Percentiles rank a stretch among this genome's conserved stretches.
These are phyloP conservation scores for Trimorus sp. DNA, from an alignment of 2,888 invertebrate species.

Conservation along the genomic window DNA sequence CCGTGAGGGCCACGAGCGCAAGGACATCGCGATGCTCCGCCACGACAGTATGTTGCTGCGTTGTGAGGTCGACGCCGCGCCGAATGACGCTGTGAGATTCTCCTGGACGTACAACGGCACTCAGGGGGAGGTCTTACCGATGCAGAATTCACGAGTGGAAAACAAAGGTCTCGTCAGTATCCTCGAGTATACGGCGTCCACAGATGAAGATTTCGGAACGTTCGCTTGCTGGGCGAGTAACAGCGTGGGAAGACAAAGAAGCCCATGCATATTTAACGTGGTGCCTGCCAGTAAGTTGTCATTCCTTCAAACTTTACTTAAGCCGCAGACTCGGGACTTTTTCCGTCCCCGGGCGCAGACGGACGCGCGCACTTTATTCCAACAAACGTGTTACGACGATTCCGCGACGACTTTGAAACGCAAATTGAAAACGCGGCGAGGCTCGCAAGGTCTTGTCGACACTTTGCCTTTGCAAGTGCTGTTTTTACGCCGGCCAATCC, in stretches of 20 bases:
- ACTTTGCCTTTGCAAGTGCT: constrained; percentile 42
- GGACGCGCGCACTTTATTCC: constrained; percentile 53
- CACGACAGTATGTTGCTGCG: constrained; percentile 88
- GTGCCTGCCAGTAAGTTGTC: constrained; percentile 88
- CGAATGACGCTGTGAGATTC: constrained; percentile 87
- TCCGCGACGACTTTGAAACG: constrained; percentile 42
- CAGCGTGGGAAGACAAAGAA: constrained; percentile 89
- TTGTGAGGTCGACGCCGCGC: constrained; percentile 92
- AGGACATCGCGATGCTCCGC: constrained; percentile 88
- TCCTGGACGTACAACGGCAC: constrained; percentile 94
- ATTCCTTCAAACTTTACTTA: constrained; percentile 50
- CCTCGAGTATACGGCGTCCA: constrained; percentile 84
- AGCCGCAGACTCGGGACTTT: constrained; percentile 43
- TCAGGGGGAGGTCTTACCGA: constrained; percentile 87
- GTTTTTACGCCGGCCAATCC: constrained; percentile 40
- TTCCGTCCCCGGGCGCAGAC: constrained; percentile 16
- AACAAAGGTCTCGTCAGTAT: constrained; percentile 82
- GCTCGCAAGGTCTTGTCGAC: constrained; percentile 34
- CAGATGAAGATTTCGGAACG: constrained; percentile 88
- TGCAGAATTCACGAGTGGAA: constrained; percentile 85
- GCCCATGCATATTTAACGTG: constrained; percentile 91
- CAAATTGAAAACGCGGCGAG: constrained; percentile 51
- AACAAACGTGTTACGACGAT: constrained; percentile 53
- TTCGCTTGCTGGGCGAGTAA: constrained; percentile 95
- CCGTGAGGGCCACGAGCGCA: constrained; percentile 87